phyloP scores from a whole-genome alignment of 2,888 invertebrate genomes.

The Elmis aenea region DNA sequence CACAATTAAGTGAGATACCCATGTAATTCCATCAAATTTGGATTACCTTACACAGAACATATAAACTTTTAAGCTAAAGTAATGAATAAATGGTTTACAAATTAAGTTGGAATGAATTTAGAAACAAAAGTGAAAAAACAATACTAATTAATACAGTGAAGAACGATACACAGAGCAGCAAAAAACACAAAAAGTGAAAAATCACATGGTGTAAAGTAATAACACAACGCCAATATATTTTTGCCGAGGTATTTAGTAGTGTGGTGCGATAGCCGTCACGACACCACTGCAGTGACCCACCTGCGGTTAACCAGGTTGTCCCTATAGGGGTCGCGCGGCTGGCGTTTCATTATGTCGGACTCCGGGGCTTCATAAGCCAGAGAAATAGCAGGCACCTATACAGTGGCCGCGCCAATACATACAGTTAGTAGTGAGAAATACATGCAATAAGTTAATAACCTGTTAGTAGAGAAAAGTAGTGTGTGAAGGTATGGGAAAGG shows the following conservation, averaged over 20 bases:
- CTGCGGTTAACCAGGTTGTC: slow-evolving; percentile 99
- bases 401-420: slow-evolving; percentile 48
- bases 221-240: too few species aligned
- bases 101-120: too few species aligned
- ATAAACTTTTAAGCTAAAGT: too few species aligned
- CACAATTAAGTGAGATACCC: too few species aligned
- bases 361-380: slow-evolving; percentile 98
- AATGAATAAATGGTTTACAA: too few species aligned
- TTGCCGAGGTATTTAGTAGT: slow-evolving; percentile 42
- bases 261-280: slow-evolving; percentile 44
- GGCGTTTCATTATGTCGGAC: slow-evolving; percentile 98
- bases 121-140: too few species aligned
- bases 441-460: slow-evolving; percentile 22
- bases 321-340: slow-evolving; percentile 94
- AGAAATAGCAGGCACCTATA: slow-evolving; percentile 96
- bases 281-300: slow-evolving; percentile 57
- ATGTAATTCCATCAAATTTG: too few species aligned
- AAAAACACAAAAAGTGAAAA: too few species aligned
- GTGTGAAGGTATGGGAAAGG: slow-evolving; percentile 22
- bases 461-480: slow-evolving; percentile 27
- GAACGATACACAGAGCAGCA: too few species aligned
- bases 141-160: too few species aligned
- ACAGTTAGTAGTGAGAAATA: slow-evolving; percentile 27
- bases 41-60: too few species aligned
- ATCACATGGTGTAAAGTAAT: too few species aligned